These are phyloP conservation scores for Simalia tracyae DNA, from an alignment of 2,797 vertebrate species.

Conservation along the genomic window DNA sequence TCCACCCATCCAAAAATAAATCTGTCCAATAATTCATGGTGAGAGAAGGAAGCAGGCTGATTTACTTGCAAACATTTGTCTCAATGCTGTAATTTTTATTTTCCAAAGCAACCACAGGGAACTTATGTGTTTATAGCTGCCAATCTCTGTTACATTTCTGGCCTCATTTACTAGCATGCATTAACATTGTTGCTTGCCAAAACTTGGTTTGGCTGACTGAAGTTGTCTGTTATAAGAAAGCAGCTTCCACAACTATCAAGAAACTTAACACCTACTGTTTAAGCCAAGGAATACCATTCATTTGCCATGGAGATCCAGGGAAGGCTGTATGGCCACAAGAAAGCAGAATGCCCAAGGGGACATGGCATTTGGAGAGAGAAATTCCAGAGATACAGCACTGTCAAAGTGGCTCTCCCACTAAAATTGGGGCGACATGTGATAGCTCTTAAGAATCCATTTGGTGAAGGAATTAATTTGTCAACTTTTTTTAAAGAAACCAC, in stretches of 20 bases:
- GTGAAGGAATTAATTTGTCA: background rate
- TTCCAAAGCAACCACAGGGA: background rate
- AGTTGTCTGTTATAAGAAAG: conserved; percentile 32
- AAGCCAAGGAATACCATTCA: conserved; percentile 44
- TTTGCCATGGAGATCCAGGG: conserved; percentile 20
- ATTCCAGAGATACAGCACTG: background rate
- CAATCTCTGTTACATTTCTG: conserved; percentile 38
- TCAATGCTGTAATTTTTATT: background rate
- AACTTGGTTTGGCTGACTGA: conserved; percentile 13
- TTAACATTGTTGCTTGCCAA: conserved; percentile 37
- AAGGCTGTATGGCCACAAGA: background rate
- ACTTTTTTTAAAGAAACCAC: background rate
- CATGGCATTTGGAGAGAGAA: background rate
- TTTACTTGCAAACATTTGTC: background rate
- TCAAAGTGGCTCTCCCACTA: background rate
- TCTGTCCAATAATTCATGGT: background rate
- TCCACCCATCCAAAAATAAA: background rate
- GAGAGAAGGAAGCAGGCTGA: background rate
- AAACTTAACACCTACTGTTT: conserved; percentile 37
- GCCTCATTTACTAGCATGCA: conserved; percentile 15
- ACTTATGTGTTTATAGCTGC: conserved; percentile 1
- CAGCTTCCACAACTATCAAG: conserved; percentile 27
- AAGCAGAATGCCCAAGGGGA: background rate
- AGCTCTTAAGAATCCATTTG: background rate
- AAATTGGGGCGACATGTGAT: background rate